A percentile compares a stretch with the other conserved stretches of the same genome.
Conservation (phyloP, 1,140 invertebrate genomes). For the Papilio aristodemus region DNA sequence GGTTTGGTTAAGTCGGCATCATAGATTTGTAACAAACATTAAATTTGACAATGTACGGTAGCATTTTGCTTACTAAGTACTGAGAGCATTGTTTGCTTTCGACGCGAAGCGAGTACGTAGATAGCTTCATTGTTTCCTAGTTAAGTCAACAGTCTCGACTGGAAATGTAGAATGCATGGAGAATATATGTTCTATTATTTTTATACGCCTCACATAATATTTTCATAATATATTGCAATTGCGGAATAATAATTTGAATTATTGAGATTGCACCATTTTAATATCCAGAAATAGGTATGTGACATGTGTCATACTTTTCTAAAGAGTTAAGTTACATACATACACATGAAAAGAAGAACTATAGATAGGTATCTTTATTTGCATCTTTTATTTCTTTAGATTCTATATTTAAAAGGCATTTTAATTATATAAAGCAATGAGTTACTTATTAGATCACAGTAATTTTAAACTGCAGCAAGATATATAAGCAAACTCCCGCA, state of each 20-base stretch:
- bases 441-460: background rate
- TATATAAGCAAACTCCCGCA: background rate
- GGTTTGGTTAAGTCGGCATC: background rate
- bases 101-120: conserved; percentile 44
- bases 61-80: conserved; percentile 19
- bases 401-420: too few species aligned
- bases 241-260: too few species aligned
- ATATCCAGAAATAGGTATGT: too few species aligned
- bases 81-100: conserved; percentile 35
- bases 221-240: too few species aligned
- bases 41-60: background rate
- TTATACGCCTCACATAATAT: too few species aligned
- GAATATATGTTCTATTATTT: conserved; percentile 7
- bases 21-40: background rate
- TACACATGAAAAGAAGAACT: too few species aligned
- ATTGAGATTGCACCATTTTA: too few species aligned
- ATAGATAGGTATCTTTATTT: too few species aligned
- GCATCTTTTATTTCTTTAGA: too few species aligned
- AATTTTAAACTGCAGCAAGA: background rate
- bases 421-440: too few species aligned
- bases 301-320: too few species aligned
- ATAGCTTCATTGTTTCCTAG: conserved; percentile 62
- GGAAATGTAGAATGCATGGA: conserved; percentile 44
- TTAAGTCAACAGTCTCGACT: conserved; percentile 53
- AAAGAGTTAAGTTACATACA: too few species aligned